Conservation (phyloP, 2,797 vertebrate species). For the Menidia menidia region DNA sequence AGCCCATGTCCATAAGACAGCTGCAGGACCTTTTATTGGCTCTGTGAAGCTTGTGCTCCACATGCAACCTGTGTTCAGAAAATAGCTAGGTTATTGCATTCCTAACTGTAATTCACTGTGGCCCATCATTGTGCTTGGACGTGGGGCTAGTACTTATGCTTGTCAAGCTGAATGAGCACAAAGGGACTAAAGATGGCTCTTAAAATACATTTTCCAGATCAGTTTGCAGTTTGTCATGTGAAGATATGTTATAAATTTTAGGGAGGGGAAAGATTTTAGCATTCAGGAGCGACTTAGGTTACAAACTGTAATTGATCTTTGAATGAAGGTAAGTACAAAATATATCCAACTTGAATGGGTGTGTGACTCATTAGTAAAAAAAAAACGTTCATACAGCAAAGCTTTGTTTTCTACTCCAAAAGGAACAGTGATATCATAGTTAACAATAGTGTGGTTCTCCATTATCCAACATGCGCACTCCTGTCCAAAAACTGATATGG, state of each 20-base stretch:
- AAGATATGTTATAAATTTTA: slow-evolving; percentile 7
- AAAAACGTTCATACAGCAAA: background rate
- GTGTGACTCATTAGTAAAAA: background rate
- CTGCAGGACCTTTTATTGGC: slow-evolving; percentile 29
- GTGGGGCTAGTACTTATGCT: slow-evolving; percentile 43
- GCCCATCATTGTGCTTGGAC: slow-evolving; percentile 23
- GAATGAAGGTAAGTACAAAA: background rate
- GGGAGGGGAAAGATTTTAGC: slow-evolving; percentile 16
- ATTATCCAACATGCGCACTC: background rate
- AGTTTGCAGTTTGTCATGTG: slow-evolving; percentile 12
- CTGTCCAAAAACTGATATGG: background rate
- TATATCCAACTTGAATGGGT: background rate
- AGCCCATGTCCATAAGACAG: slow-evolving; percentile 11
- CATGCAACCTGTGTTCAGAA: slow-evolving; percentile 32
- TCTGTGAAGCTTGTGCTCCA: background rate
- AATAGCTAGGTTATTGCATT: slow-evolving; percentile 25
- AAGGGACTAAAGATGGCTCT: slow-evolving; percentile 48
- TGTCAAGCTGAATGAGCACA: slow-evolving; percentile 44
- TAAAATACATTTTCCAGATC: slow-evolving; percentile 25
- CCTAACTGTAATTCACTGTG: slow-evolving; percentile 41
- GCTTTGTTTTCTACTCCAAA: background rate
- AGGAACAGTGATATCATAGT: background rate
- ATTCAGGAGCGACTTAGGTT: background rate
- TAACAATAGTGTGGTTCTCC: background rate
- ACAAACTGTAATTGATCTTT: background rate